Evolutionary conservation across 2,113 vertebrate species (phyloP), one percentile per base, ranked within the genome.

Genomic region (Ailurus styani): DNA sequence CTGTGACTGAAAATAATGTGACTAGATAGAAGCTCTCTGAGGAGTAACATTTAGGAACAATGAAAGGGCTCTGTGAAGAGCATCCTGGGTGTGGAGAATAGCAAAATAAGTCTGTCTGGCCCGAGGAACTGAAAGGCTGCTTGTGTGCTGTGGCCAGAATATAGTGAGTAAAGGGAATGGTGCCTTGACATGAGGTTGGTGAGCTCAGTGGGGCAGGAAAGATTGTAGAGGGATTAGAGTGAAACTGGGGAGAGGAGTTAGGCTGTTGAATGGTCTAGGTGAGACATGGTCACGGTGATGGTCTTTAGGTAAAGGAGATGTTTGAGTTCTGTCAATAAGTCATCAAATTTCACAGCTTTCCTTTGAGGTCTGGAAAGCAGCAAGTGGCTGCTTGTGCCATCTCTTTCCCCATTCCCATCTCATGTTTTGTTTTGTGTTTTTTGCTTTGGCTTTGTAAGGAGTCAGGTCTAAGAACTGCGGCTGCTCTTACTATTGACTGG

Each of bases 371-470:
- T 57, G 34, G 55, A 45, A 90, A 88, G 91, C 3, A 54, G 31
- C 27, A 60, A 60, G 1, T 40, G 29, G 6, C 25, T 12, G 12
- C 47, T 47, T 88, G 64, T 87, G 82, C 73, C 21, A 2, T 70
- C 68, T 88, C 23, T 55, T 91, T 92, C 47, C 3, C n/a, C 6
- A 42, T 1, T 25, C 40, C 70, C 72, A 15, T 75, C 73, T 75
- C 27, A 9, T 47, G 66, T 68, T 77, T 50, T 45, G 37, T 25
- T 84, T 72, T 93, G 6, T 87, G 45, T 82, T 83, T 27, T 55
- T 90, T 86, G 13, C 95, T 95, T 96, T 89, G 90, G 90, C 60
- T 92, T 47, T 62, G 29, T 79, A 72, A 21, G 82, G 31, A 27
- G 31, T 78, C 66, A 95, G 37, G 47, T 95, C 60, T 79, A 5